Percentiles rank a stretch among this genome's conserved stretches.
These are phyloP conservation scores for Drosophila ironensis DNA, from an alignment of 1,140 invertebrate genomes.

Conservation along the genomic window DNA sequence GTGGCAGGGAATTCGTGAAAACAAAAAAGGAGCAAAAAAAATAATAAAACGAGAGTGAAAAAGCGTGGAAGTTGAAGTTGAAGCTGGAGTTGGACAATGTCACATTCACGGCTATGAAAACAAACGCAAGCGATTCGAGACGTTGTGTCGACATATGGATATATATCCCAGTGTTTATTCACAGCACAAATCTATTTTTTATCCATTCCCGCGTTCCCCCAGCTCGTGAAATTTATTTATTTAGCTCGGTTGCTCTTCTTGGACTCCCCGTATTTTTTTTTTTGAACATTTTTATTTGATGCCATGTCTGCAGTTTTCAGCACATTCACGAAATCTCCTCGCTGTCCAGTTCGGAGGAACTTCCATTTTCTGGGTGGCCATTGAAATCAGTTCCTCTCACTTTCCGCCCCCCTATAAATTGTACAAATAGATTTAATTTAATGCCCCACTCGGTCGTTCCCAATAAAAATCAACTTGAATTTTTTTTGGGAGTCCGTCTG, in stretches of 20 bases:
- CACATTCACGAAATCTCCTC: conserved; percentile 17
- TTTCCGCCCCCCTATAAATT: conserved; percentile 65
- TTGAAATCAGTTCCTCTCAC: conserved; percentile 62
- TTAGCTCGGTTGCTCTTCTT: conserved; percentile 46
- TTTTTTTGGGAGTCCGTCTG: conserved; percentile 37
- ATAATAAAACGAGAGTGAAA: not conserved
- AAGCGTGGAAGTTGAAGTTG: conserved; percentile 18
- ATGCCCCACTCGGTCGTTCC: conserved; percentile 38
- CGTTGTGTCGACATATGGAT: conserved; percentile 42
- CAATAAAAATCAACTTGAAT: conserved; percentile 73
- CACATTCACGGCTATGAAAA: conserved; percentile 38
- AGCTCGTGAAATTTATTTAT: conserved; percentile 73
- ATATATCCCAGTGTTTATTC: conserved; percentile 32
- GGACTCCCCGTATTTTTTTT: not conserved
- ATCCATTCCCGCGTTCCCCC: conserved; percentile 22
- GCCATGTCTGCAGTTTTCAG: conserved; percentile 72
- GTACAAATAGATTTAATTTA: conserved; percentile 75
- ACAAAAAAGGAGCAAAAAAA: not conserved
- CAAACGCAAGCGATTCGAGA: conserved; percentile 23
- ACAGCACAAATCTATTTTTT: conserved; percentile 66
- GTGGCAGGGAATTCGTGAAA: conserved; percentile 17
- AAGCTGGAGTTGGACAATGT: conserved; percentile 57
- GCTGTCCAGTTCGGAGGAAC: conserved; percentile 74
- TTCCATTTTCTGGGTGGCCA: conserved; percentile 33
- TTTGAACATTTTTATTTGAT: conserved; percentile 55